Percentiles rank a stretch among this genome's conserved stretches.
Conservation (phyloP, 2,888 invertebrate genomes). For the Lymantria monacha region DNA sequence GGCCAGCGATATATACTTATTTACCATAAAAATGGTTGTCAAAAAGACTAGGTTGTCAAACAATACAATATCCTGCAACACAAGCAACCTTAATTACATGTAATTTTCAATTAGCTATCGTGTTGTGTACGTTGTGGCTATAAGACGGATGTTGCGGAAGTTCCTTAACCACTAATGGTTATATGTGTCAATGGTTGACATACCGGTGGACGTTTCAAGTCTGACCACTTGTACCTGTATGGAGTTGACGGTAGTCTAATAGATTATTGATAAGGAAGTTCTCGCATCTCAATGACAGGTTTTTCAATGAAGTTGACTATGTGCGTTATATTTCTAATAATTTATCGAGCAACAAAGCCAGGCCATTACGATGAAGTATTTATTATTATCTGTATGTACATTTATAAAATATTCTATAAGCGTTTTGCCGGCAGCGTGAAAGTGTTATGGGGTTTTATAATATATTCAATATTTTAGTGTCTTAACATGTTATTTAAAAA, state of each 20-base stretch:
- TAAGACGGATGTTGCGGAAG: constrained; percentile 9
- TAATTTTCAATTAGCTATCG: not conserved
- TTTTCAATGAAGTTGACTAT: not conserved
- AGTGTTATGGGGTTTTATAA: no score
- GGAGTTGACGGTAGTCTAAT: constrained; percentile 3
- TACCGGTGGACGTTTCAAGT: constrained; percentile 3
- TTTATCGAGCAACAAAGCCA: not conserved
- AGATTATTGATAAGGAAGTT: constrained; percentile 31
- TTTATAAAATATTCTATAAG: no score
- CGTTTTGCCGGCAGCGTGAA: no score
- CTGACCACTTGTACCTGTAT: not conserved
- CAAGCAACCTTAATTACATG: not conserved
- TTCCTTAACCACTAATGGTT: constrained; percentile 15
- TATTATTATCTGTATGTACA: no score
- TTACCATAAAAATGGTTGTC: no score
- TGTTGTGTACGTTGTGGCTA: not conserved
- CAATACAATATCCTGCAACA: no score
- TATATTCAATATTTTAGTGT: no score
- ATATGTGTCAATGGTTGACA: constrained; percentile 40
- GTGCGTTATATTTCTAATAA: not conserved
- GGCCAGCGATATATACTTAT: no score
- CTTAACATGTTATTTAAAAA: no score
- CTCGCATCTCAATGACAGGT: not conserved
- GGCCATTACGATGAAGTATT: no score
- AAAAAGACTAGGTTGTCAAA: no score